Base-by-base conservation (phyloP, 2,797 vertebrate species). In the Xiphorhynchus erythropygius region DNA sequence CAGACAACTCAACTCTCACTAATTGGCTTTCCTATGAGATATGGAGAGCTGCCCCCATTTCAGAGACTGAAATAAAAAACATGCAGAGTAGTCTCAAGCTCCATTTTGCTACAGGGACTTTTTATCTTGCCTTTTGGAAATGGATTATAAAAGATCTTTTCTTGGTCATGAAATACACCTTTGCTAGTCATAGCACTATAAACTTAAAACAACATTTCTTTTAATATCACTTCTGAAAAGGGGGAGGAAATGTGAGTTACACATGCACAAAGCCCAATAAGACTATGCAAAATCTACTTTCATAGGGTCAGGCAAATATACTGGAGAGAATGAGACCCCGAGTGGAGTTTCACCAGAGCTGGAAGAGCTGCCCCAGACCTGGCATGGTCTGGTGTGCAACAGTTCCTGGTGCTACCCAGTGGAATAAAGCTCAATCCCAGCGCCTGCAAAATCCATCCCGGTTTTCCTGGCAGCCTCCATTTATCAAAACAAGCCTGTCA, bases 401-500 rank as follows among this genome's bases (percentile, higher is more conserved):
- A 37, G 65, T 11, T 49, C 47, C 77, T 62, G 75, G 76, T 84
- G 57, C 63, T 71, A 74, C 82, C 85, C 78, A 68, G 18, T 17
- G 81, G 68, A 81, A 71, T n/a, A 17, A 42, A 74, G 85, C 86
- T 90, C 89, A 56, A 18, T 75, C 93, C 97, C 97, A 82, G 32
- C 27, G 56, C 97, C 52, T 90, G 96, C 96, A 96, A 98, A 99
- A 97, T 99, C 98, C 99, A 99, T 98, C 97, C 99, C 98, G 97
- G 98, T 97, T 98, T 99, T 99, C 98, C 97, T 97, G 98, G 98
- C 97, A 98, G 98, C 97, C 98, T 98, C 98, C 99, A 98, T 99
- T 99, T 99, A 99, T 99, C 99, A 98, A 98, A 97, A 98, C 98
- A 98, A 98, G 98, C 98, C 98, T 98, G 99, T 99, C 99, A 99